Base-by-base conservation (phyloP, 2,888 invertebrate genomes). In the Machimus atricapillus region DNA sequence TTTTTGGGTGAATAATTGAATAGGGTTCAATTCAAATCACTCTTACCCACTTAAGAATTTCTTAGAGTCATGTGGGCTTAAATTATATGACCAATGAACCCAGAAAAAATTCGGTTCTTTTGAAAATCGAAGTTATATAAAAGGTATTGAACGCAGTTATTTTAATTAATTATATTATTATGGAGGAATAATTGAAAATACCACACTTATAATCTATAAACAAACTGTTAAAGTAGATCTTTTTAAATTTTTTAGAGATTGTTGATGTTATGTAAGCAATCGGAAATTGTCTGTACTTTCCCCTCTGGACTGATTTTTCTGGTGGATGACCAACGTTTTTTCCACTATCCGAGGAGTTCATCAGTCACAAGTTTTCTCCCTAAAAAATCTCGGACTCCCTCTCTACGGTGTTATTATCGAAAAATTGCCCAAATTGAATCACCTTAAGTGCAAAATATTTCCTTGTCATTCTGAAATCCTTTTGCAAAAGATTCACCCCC, bases 381-480 rank as follows among this genome's bases (percentile, higher is more conserved):
- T 0, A 52, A 66, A 23, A 66, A 66, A 66, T 66, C 66, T 23
- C 23, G 19, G 66, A 46, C 14, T 4, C 27, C 23, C 14, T 66
- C 66, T 27, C 23, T 66, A 1, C 19, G n/a, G 27, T 23, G 66
- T 66, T 66, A 52, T 52, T 52, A 66, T 66, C 66, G 66, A 56
- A 40, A 58, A 82, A 23, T 31, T 82, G 56, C 52, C 66, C 66
- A 82, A 82, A 82, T 82, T 82, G 82, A 82, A 82, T 82, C 82
- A 82, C 66, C 58, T 82, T 82, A 56, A 82, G 82, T 82, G 82
- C 82, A 52, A 82, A 82, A 82, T 82, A 82, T 82, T 82, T 82
- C 66, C 82, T 82, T 82, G 82, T 82, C 82, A 82, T 66, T 66
- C 4, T 37, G 37, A 82, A 82, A 56, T 56, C 81, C 81, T 43